phyloP scores from a whole-genome alignment of 1,140 invertebrate species.

The Cyclargus thomasi region DNA sequence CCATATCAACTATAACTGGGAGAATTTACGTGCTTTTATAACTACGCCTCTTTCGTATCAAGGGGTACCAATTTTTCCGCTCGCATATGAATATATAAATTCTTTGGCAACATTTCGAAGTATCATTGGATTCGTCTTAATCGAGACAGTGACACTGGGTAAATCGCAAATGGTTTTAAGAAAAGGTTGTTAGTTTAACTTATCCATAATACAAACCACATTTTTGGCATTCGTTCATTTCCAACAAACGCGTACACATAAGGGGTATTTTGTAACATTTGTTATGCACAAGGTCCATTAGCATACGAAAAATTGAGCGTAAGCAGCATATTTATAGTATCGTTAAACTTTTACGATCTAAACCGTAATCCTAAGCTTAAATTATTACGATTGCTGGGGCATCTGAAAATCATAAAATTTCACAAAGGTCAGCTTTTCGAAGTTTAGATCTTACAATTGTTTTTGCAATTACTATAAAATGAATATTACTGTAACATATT shows the following conservation, averaged over 20 bases:
- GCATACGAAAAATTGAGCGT: slow-evolving; percentile 37
- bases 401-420: slow-evolving; percentile 52
- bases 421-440: slow-evolving; percentile 18
- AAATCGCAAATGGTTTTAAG: too few relatives aligned
- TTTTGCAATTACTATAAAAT: slow-evolving; percentile 2
- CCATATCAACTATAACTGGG: too few relatives aligned
- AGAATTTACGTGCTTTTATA: too few relatives aligned
- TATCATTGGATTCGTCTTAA: too few relatives aligned
- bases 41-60: too few relatives aligned
- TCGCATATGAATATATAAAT: too few relatives aligned
- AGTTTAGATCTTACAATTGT: slow-evolving; percentile 16
- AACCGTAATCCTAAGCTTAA: slow-evolving; percentile 49
- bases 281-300: slow-evolving; percentile 18
- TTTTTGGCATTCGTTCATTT: too few relatives aligned
- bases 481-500: background rate
- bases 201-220: too few relatives aligned
- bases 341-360: slow-evolving; percentile 64
- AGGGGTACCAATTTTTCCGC: too few relatives aligned
- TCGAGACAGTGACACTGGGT: too few relatives aligned
- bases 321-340: slow-evolving; percentile 58
- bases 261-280: background rate
- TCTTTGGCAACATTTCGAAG: too few relatives aligned
- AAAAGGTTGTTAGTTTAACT: too few relatives aligned
- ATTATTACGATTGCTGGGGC: slow-evolving; percentile 24
- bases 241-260: background rate